Percentiles rank a stretch among this genome's conserved stretches.
Conservation (phyloP, 2,797 vertebrate species). For the Lacerta bilineata region DNA sequence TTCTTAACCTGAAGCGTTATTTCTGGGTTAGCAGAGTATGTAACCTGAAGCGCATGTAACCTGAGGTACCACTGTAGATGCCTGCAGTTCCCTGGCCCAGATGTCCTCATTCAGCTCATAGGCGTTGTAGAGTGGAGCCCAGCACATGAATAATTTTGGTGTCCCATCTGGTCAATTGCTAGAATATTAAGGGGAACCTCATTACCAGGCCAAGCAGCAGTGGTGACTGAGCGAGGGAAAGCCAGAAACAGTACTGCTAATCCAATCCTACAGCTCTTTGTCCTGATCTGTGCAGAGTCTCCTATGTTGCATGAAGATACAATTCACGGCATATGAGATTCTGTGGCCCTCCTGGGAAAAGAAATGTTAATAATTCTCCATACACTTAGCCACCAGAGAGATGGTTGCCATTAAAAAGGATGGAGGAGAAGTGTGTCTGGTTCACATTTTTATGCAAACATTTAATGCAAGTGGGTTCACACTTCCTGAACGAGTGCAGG, state of each 20-base stretch:
- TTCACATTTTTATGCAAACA: no score
- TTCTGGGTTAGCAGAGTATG: no score
- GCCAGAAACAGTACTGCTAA: background rate
- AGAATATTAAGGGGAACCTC: background rate
- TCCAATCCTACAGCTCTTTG: background rate
- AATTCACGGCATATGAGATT: background rate
- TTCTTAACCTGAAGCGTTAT: no score
- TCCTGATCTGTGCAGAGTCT: background rate
- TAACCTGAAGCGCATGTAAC: no score
- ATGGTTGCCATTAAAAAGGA: background rate
- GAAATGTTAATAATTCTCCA: background rate
- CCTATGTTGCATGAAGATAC: background rate
- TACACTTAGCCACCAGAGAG: background rate
- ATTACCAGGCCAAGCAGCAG: background rate
- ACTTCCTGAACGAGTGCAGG: no score
- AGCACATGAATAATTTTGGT: background rate
- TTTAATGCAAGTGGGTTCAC: no score
- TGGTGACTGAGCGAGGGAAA: background rate
- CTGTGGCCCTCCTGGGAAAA: background rate
- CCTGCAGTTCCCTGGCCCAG: background rate
- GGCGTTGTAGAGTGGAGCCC: no score
- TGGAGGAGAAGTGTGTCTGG: no score
- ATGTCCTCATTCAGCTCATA: background rate
- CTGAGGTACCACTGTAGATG: no score
- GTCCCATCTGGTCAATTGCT: background rate